Evolutionary conservation across 2,888 invertebrate species (phyloP).

Genomic region (Drosophila eohydei): DNA sequence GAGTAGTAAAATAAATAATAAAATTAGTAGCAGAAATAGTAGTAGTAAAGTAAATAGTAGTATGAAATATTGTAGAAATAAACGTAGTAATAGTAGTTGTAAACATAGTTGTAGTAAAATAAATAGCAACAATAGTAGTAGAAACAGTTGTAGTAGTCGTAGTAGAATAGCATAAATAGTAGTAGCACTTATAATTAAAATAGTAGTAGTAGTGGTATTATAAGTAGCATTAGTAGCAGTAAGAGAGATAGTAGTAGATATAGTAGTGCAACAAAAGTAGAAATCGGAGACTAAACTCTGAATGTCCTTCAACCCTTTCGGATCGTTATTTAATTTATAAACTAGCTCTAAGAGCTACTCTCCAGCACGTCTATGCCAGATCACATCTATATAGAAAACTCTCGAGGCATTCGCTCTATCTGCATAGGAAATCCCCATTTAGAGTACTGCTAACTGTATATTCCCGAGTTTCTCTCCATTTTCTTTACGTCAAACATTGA

Average conservation of each 20-base stretch:
- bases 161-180: not conserved
- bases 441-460: constrained; percentile 9
- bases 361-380: not conserved
- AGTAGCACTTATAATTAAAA: not conserved
- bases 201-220: not conserved
- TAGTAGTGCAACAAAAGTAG: not conserved
- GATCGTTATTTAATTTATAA: too few species aligned
- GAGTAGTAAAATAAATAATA: not conserved
- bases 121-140: not conserved
- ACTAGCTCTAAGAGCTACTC: not conserved
- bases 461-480: constrained; percentile 1
- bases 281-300: not conserved
- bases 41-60: not conserved
- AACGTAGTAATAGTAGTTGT: not conserved
- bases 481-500: constrained; percentile 15
- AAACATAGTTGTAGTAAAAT: too few species aligned
- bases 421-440: not conserved
- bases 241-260: not conserved
- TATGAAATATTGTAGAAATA: not conserved
- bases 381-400: not conserved
- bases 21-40: not conserved
- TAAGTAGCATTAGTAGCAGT: not conserved
- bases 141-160: not conserved
- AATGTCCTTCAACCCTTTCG: not conserved
- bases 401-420: not conserved